phyloP scores from a whole-genome alignment of 1,140 invertebrate species.

The Gryllus bimaculatus region DNA sequence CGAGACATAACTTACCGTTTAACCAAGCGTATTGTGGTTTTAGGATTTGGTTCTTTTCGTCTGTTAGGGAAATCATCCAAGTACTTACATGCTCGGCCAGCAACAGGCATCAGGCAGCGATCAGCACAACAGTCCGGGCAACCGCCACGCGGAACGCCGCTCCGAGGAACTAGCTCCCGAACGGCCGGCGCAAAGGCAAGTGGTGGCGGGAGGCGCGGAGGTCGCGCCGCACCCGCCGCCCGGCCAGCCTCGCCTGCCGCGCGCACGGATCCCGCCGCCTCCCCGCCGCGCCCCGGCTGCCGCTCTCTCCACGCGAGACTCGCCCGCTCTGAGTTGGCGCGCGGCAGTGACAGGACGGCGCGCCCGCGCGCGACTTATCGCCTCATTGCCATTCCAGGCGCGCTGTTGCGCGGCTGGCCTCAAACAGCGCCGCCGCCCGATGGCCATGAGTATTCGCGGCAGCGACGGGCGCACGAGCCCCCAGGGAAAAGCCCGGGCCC shows the following conservation, averaged over 20 bases:
- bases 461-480: background rate
- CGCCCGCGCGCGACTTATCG: background rate
- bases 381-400: background rate
- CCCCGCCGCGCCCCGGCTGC: no score
- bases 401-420: background rate
- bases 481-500: background rate
- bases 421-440: background rate
- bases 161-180: no score
- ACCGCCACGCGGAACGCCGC: no score
- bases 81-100: background rate
- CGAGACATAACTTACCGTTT: slow-evolving; percentile 38
- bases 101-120: background rate
- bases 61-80: slow-evolving; percentile 33
- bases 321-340: no score
- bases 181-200: no score
- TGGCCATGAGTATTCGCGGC: background rate
- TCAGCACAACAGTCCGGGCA: background rate
- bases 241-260: background rate
- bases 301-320: no score
- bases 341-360: no score
- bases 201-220: no score
- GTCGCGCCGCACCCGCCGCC: background rate
- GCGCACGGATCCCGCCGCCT: no score
- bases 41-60: slow-evolving; percentile 56
- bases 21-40: slow-evolving; percentile 47